Conservation (phyloP, 2,113 vertebrate genomes). For the Pelobates fuscus region DNA sequence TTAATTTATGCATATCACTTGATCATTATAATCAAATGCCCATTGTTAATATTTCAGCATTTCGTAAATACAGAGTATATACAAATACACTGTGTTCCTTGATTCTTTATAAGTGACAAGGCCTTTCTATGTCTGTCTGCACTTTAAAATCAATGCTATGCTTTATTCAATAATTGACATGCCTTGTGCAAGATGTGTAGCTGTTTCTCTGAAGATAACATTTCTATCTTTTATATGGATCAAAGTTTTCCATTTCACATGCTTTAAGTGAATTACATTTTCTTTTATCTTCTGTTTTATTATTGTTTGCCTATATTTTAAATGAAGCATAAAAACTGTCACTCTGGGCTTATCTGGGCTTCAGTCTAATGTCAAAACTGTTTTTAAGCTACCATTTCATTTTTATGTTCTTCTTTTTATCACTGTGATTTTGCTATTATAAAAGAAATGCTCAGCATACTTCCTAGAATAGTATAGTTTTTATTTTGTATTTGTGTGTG, state of each 20-base stretch:
- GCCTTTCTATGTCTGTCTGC: constrained; percentile 6
- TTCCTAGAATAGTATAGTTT: background rate
- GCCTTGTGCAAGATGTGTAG: constrained; percentile 33
- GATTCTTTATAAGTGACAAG: constrained; percentile 40
- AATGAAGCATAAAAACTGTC: constrained; percentile 39
- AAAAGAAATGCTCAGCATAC: background rate
- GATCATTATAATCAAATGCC: too few species aligned
- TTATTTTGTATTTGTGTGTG: too few species aligned
- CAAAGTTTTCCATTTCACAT: constrained; percentile 40
- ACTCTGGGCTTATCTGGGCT: constrained; percentile 28
- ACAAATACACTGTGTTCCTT: constrained; percentile 8
- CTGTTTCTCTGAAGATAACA: constrained; percentile 35
- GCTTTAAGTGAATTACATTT: constrained; percentile 44
- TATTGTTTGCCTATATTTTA: constrained; percentile 51
- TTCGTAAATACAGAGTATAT: too few species aligned
- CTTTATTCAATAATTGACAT: constrained; percentile 43
- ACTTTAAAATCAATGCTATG: constrained; percentile 41
- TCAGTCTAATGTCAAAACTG: constrained; percentile 24
- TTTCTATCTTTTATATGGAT: constrained; percentile 48
- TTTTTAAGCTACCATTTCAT: constrained; percentile 39
- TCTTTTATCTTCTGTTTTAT: constrained; percentile 41
- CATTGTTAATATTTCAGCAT: too few species aligned
- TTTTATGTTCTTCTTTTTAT: constrained; percentile 24
- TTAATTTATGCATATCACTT: too few species aligned
- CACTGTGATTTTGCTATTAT: constrained; percentile 9